Evolutionary conservation across 1,140 invertebrate genomes (phyloP), one percentile per base, ranked within the genome.

Genomic region (Dendrolimus kikuchii): DNA sequence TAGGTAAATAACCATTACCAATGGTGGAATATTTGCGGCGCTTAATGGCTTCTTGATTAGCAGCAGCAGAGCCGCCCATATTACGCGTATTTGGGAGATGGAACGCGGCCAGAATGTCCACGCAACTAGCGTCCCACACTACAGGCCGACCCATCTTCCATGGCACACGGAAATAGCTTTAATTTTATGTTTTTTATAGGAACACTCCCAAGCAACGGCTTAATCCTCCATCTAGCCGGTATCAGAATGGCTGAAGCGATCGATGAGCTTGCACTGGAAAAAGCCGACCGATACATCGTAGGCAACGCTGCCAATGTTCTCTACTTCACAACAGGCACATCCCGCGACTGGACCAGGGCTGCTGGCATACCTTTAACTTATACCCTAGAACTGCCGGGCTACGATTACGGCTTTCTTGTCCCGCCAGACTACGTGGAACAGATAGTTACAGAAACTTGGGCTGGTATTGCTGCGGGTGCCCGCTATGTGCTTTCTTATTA

Each of bases 361-460:
- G 82, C 86, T 8, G 89, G 87, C 7, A 88, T 94, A 40, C 89
- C 90, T 51, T 88, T 93, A 41, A 89, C 91, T 5, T 94, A 91
- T 70, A 91, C 92, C 4, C 83, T 94, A 66, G 93, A 95, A 72
- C 73, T 95, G 23, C 78, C 91, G 2, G 92, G 92, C 39, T 90
- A 89, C 52, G 76, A 78, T 38, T 79, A 89, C 50, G 91, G 90
- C 0, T 86, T 86, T 55, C 59, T 92, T 46, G 89, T 94, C 0
- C 92, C 93, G 5, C 86, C 89, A 5, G 72, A 77, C 2, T 89
- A 92, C 57, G 92, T 95, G 7, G 58, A 86, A 39, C 81, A 85
- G 49, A 86, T 88, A 10, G 82, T 89, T 0, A 85, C 85, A 23
- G 96, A 98, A 80, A 95, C 94, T 1, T 95, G 93, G 88, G 90